Conservation (phyloP, 2,797 vertebrate genomes). For the Florisuga fusca region DNA sequence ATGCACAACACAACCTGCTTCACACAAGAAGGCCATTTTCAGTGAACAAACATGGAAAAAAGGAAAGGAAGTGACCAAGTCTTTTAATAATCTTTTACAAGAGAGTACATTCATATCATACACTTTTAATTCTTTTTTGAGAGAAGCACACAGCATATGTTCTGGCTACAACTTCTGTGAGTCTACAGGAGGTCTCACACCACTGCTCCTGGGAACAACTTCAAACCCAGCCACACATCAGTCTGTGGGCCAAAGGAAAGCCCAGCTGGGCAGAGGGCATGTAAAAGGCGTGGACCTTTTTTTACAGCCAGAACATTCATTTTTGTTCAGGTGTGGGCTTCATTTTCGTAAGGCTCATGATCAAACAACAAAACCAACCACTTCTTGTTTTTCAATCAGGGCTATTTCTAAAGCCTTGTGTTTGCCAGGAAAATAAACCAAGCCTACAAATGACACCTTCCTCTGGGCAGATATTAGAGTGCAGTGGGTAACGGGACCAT, state of each 20-base stretch:
- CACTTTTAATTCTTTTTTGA: neutral
- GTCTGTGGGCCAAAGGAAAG: neutral
- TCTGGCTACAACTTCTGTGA: neutral
- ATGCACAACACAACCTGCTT: rapidly evolving
- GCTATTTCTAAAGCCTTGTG: neutral
- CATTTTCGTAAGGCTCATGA: neutral
- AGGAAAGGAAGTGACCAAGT: rapidly evolving
- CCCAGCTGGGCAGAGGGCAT: neutral
- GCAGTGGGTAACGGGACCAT: neutral
- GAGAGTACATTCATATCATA: neutral
- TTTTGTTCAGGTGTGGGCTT: neutral
- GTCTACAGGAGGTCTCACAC: neutral
- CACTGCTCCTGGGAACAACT: neutral
- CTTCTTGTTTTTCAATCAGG: neutral
- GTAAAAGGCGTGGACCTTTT: neutral
- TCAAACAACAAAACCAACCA: neutral
- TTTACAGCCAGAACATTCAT: neutral
- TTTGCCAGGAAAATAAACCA: neutral
- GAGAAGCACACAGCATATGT: neutral
- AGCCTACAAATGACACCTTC: neutral
- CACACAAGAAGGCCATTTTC: neutral
- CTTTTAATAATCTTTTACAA: neutral
- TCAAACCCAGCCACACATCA: neutral
- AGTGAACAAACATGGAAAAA: neutral
- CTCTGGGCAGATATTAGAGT: neutral